These are phyloP conservation scores for Brachyhypopomus occidentalis DNA, from an alignment of 2,113 vertebrate genomes.

Conservation along the genomic window DNA sequence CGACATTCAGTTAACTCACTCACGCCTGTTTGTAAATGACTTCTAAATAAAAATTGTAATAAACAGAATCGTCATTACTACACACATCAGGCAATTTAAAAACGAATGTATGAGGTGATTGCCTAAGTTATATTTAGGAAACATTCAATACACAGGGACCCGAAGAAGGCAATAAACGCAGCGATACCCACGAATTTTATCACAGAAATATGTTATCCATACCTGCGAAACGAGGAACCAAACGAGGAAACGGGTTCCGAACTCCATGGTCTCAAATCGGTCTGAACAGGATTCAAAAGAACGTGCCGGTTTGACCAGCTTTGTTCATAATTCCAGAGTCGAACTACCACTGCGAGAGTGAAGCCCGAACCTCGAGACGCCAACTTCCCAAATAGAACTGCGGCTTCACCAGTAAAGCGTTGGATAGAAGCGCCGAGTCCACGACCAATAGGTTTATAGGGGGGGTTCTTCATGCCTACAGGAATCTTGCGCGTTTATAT, in stretches of 20 bases:
- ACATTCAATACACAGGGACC: not conserved
- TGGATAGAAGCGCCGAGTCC: conserved; percentile 89
- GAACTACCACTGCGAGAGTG: conserved; percentile 83
- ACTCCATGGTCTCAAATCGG: conserved; percentile 84
- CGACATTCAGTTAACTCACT: not conserved
- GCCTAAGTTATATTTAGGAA: no score
- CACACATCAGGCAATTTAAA: no score
- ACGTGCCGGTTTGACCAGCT: conserved; percentile 87
- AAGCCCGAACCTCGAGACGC: conserved; percentile 86
- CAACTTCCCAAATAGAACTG: conserved; percentile 97
- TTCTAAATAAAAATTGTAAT: not conserved
- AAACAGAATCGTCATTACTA: no score
- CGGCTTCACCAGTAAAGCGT: conserved; percentile 91
- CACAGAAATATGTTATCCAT: conserved; percentile 65
- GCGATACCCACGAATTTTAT: conserved; percentile 10
- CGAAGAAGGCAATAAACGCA: not conserved
- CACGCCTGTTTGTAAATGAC: not conserved
- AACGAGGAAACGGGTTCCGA: conserved; percentile 82
- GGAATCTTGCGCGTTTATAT: conserved; percentile 13
- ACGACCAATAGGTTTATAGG: conserved; percentile 96
- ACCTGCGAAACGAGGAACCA: conserved; percentile 93
- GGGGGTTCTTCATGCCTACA: conserved; percentile 52
- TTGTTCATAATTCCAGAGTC: conserved; percentile 99
- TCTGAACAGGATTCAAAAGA: conserved; percentile 77
- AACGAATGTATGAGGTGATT: no score